phyloP scores from a whole-genome alignment of 1,140 invertebrate genomes.

The Megalonaias nervosa region DNA sequence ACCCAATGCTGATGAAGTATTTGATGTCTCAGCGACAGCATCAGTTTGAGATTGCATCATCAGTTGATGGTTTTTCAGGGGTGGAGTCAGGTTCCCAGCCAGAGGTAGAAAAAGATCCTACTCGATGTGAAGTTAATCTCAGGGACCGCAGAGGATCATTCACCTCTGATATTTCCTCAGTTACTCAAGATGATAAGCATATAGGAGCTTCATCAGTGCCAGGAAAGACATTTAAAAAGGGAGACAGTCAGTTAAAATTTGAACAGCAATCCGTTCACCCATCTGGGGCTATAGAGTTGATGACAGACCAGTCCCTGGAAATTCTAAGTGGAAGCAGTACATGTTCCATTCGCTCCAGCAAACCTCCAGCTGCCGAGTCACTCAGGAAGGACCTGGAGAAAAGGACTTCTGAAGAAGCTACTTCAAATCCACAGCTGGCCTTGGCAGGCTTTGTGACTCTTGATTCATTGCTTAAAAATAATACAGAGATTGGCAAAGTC shows the following conservation, averaged over 20 bases:
- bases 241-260: background rate
- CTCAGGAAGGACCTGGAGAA: no score
- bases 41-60: background rate
- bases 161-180: slow-evolving; percentile 10
- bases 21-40: slow-evolving; percentile 23
- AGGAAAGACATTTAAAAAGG: background rate
- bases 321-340: slow-evolving; percentile 17
- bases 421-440: slow-evolving; percentile 15
- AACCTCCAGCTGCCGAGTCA: no score
- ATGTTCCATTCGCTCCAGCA: no score
- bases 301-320: slow-evolving; percentile 21
- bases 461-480: slow-evolving; percentile 30
- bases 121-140: background rate
- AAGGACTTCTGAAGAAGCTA: background rate
- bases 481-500: slow-evolving; percentile 32
- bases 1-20: slow-evolving; percentile 24
- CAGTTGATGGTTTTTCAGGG: slow-evolving; percentile 26
- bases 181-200: background rate
- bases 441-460: slow-evolving; percentile 31
- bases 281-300: background rate
- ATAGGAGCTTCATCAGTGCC: background rate
- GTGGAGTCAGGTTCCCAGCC: slow-evolving; percentile 34
- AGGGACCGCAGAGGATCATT: slow-evolving; percentile 19
- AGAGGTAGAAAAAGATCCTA: background rate
- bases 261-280: background rate